Base-by-base conservation (phyloP, 2,888 invertebrate species). In the Drosophila cognata region DNA sequence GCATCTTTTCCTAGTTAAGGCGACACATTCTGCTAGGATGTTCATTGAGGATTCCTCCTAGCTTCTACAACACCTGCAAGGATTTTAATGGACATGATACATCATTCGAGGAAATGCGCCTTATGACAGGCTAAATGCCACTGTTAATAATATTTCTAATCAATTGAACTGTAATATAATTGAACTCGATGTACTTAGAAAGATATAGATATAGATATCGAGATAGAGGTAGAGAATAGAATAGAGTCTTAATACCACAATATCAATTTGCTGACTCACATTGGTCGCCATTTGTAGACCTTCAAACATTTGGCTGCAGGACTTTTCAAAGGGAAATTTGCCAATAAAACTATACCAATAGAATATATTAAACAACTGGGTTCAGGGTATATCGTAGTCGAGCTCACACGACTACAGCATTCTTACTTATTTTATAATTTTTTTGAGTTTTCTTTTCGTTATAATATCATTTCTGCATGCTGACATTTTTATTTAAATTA, bases 91-190 rank as follows among this genome's bases (percentile, higher is more conserved):
- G 7, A 35, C 41, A 29, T 50, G 3, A 79, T 77, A 28, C 60
- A 77, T 77, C 71, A 77, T 53, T 13, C 11, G 1, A 29, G 6
- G 41, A 57, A 57, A 63, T 62, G 8, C 2, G 21, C 21, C 31
- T 2, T 29, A n/a, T 74, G 77, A 79, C 77, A 59, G 63, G 13
- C 11, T 57, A 72, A 77, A 53, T 63, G 29, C 38, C 35, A 21
- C 21, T 21, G 13, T 56, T 21, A 53, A 48, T 70, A 13, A 69
- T 46, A 51, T 16, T 36, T 8, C 11, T 13, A 16, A 56, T 25
- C 31, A 58, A 31, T 52, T 35, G 7, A 43, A 29, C 7, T 6
- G 43, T 36, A 1, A 4, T 21, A 28, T 28, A 55, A 18, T 62
- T 31, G 36, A 33, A 41, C 38, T n/a, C 2, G 0, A 1, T 2